These are phyloP conservation scores for Morus bassanus DNA, from an alignment of 2,797 vertebrate genomes.

Conservation along the genomic window DNA sequence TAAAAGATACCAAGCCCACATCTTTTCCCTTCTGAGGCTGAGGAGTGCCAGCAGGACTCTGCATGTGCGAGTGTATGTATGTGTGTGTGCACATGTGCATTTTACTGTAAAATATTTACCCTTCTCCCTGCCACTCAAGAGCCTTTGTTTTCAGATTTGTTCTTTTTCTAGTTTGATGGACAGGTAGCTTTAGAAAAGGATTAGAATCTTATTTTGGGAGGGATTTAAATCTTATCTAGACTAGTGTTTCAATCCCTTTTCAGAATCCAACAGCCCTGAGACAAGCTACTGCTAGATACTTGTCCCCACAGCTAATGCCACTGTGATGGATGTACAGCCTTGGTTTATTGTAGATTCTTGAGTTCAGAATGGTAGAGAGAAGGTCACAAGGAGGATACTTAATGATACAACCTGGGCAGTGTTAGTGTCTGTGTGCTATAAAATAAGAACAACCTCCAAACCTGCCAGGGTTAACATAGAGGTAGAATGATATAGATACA, in stretches of 20 bases:
- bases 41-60: neutral
- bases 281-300: neutral
- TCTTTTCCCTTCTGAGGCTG: neutral
- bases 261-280: neutral
- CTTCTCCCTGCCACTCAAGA: neutral
- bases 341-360: neutral
- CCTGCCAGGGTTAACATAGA: slow-evolving; percentile 27
- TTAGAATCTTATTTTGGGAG: slow-evolving; percentile 15
- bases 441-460: slow-evolving; percentile 11
- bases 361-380: neutral
- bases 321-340: neutral
- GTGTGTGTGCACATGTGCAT: neutral
- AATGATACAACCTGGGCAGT: neutral
- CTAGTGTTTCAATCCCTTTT: neutral
- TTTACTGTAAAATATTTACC: neutral
- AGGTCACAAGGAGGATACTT: neutral
- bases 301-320: neutral
- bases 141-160: neutral
- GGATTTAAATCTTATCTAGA: slow-evolving; percentile 1
- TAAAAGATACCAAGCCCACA: neutral
- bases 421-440: neutral
- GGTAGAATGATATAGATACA: slow-evolving; percentile 32
- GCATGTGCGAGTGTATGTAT: accelerated
- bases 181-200: neutral
- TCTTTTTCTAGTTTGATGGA: neutral